A percentile compares a stretch with the other conserved stretches of the same genome.
phyloP scores from a whole-genome alignment of 2,888 invertebrate species.

The Imbricaverruca yamaguchii region DNA sequence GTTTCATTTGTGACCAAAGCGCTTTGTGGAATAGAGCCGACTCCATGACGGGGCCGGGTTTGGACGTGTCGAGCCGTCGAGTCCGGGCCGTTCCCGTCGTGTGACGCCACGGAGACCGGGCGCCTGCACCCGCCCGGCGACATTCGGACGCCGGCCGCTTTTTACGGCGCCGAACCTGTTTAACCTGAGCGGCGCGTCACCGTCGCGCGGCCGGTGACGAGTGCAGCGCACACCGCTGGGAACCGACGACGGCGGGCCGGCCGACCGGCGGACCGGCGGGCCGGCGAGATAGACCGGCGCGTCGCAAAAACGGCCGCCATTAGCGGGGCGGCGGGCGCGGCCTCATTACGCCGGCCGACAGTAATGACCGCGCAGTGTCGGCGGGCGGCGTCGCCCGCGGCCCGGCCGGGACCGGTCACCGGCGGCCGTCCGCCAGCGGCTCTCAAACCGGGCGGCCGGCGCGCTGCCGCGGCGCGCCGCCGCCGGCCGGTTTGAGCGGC shows the following conservation, averaged over 20 bases:
- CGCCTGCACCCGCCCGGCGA: neutral
- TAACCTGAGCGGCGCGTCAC: neutral
- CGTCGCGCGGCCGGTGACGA: neutral
- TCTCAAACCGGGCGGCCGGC: neutral
- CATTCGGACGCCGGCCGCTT: neutral
- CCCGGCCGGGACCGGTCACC: neutral
- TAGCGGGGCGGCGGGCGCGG: neutral
- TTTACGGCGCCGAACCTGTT: neutral
- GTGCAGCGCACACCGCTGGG: neutral
- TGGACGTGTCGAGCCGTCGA: neutral
- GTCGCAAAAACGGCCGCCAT: neutral
- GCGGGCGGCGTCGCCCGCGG: neutral
- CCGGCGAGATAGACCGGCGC: neutral
- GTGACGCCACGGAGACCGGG: neutral
- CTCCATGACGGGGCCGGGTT: too few species aligned
- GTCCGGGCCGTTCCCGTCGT: neutral
- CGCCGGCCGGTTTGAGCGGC: constrained; percentile 12
- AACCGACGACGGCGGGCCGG: neutral
- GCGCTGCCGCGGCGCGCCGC: neutral
- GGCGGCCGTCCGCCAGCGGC: neutral
- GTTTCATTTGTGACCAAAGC: too few species aligned
- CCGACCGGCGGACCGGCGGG: too few species aligned
- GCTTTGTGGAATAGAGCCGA: too few species aligned
- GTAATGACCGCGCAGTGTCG: neutral
- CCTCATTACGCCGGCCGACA: constrained; percentile 10